These are phyloP conservation scores for Aethina tumida DNA, from an alignment of 1,140 invertebrate genomes.

Conservation along the genomic window DNA sequence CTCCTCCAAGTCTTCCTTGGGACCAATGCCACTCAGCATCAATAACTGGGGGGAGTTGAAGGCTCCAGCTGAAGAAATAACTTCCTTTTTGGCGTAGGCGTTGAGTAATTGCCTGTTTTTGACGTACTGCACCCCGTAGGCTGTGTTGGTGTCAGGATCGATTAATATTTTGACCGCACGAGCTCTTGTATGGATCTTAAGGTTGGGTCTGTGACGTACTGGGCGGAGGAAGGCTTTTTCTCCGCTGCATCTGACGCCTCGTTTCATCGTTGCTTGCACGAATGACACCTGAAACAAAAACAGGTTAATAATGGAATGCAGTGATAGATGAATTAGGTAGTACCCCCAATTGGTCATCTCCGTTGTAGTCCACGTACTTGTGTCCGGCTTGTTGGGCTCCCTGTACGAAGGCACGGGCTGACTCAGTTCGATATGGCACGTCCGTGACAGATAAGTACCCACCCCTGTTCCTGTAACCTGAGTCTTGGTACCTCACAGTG, in stretches of 20 bases:
- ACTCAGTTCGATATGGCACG: conserved; percentile 46
- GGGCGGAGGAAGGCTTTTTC: conserved; percentile 82
- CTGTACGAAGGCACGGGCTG: conserved; percentile 55
- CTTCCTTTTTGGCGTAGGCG: conserved; percentile 70
- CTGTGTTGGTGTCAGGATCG: conserved; percentile 49
- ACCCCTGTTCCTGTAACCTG: conserved; percentile 39
- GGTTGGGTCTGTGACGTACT: conserved; percentile 66
- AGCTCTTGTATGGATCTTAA: conserved; percentile 74
- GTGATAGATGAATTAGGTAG: conserved; percentile 5
- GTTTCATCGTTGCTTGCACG: conserved; percentile 65
- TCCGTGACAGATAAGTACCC: conserved; percentile 30
- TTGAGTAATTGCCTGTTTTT: conserved; percentile 42
- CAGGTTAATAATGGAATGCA: background rate
- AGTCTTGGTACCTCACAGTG: conserved; percentile 27
- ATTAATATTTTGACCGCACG: conserved; percentile 76
- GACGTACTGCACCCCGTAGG: conserved; percentile 54
- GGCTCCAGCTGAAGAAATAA: conserved; percentile 77
- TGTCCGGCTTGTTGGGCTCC: conserved; percentile 66
- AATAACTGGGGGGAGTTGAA: conserved; percentile 72
- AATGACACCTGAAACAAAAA: conserved; percentile 56
- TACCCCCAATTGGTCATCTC: conserved; percentile 73
- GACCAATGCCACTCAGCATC: conserved; percentile 73
- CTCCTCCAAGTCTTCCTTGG: conserved; percentile 44
- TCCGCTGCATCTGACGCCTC: conserved; percentile 79
- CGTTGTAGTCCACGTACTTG: conserved; percentile 70